Base-by-base conservation (phyloP, 2,888 invertebrate species). In the Drosophila rellima region DNA sequence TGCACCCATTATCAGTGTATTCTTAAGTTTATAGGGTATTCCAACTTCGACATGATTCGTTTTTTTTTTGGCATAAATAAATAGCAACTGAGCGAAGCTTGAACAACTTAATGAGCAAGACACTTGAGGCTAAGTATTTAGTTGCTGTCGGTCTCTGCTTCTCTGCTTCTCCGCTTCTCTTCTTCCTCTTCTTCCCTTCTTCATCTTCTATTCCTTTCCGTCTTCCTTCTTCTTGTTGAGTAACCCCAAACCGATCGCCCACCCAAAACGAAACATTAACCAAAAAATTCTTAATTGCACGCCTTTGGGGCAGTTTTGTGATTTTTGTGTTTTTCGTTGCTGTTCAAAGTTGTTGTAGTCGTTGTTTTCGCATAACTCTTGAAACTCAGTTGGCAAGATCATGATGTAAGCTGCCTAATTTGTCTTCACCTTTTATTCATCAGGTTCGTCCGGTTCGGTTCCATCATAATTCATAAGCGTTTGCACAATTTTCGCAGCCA, bases 401-500 rank as follows among this genome's bases (percentile, higher is more conserved):
- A 75, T 83, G 88, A 83, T 83, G 83, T 83, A 88, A 83, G 83
- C 87, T 66, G 62, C 61, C 87, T 70, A 83, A 83, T 83, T 88
- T 88, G 81, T 80, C 78, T 70, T 72, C 86, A 88, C 67, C 80
- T 85, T 76, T 70, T 52, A 56, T 78, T 66, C 73, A 79, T 74
- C 74, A 69, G 81, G 78, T 85, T 69, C 69, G 72, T 72, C 73
- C 52, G 78, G 66, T 77, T 54, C 15, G 52, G 37, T 47, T 29
- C 62, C 57, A 65, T 68, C 78, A 77, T 80, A 80, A 73, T 77
- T 80, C 70, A 78, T 70, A 26, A 63, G 67, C 74, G 48, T 78
- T 80, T 77, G 74, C 75, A 70, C 67, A 80, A 67, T 64, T 70
- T 61, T 70, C 45, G 57, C 70, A 62, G 54, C 52, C 47, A 56